Evolutionary conservation across 2,113 vertebrate species (phyloP), one percentile per base, ranked within the genome.

Genomic region (Chloebia gouldiae): DNA sequence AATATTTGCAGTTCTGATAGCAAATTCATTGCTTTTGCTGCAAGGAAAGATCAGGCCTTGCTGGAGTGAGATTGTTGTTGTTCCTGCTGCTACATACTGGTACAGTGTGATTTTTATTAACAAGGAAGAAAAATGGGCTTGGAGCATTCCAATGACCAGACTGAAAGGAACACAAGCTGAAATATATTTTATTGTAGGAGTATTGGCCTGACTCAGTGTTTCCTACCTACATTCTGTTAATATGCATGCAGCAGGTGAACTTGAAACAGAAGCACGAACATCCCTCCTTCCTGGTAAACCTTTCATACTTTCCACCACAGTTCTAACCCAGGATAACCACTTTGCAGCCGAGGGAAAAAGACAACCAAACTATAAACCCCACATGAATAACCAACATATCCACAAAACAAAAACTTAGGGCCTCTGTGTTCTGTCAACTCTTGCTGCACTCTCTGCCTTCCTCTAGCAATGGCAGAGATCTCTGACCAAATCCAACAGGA

Each of bases 1-100:
- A 90, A 88, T 90, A 91, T 81, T 94, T 92, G 78, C 80, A 86
- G 49, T 88, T 56, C 71, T 92, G 93, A 83, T 88, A 78, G 40
- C 35, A 94, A 95, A 96, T 70, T 89, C 70, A 90, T 70, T 81
- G 59, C 0, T 80, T 92, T 96, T 80, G 73, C 79, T 77, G 63
- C 51, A 72, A 91, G 54, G n/a, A 79, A 91, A 96, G 42, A 83
- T 60, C 44, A 44, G 47, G 31, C 47, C 21, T 82, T 61, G 53
- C 56, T 56, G 37, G n/a, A 86, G 25, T 13, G 37, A 81, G 60
- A 40, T 44, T 79, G 53, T 25, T 70, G 47, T 44, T 83, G 27
- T 14, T 83, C 27, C 31, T 75, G 28, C 27, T 81, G 35, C 54
- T 91, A 54, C 40, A 40, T 49, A 73, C 28, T 49, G 88, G 92